Conservation (phyloP, 2,888 invertebrate species). For the Aphidius colemani region DNA sequence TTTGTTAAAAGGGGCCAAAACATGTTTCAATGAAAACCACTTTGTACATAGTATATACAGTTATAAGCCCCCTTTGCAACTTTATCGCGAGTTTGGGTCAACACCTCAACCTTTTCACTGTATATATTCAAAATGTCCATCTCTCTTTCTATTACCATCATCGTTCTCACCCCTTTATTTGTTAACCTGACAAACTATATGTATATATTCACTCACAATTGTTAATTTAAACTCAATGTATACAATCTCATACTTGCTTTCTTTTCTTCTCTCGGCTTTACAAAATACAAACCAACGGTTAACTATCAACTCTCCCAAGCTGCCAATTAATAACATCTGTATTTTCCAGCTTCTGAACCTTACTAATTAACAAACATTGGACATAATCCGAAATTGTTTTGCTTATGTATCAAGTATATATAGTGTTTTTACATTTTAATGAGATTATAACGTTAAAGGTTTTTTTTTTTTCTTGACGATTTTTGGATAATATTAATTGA, state of each 20-base stretch:
- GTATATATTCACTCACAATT: neutral
- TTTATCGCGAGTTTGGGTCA: conserved; percentile 10
- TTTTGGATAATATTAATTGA: too few species aligned
- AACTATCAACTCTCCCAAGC: conserved; percentile 31
- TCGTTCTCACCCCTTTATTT: conserved; percentile 11
- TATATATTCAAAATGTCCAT: conserved; percentile 17
- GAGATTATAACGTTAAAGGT: too few species aligned
- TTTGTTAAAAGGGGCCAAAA: neutral
- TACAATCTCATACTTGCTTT: conserved; percentile 11
- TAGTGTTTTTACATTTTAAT: conserved; percentile 5
- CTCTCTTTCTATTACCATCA: neutral
- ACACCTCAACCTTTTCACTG: conserved; percentile 16
- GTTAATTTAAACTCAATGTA: conserved; percentile 12
- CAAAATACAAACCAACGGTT: conserved; percentile 4
- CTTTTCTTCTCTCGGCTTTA: conserved; percentile 9
- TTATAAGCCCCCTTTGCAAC: conserved; percentile 8
- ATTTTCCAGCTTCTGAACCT: conserved; percentile 16
- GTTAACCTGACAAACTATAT: neutral
- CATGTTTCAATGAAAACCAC: conserved; percentile 1
- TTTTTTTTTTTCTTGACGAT: too few species aligned
- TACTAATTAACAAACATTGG: conserved; percentile 12
- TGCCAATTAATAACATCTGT: conserved; percentile 46
- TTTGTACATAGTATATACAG: conserved; percentile 3
- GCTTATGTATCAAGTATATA: too few species aligned
- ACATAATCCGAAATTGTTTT: too few species aligned